Base-by-base conservation (phyloP, 2,888 invertebrate species). In the Athalia rosae region DNA sequence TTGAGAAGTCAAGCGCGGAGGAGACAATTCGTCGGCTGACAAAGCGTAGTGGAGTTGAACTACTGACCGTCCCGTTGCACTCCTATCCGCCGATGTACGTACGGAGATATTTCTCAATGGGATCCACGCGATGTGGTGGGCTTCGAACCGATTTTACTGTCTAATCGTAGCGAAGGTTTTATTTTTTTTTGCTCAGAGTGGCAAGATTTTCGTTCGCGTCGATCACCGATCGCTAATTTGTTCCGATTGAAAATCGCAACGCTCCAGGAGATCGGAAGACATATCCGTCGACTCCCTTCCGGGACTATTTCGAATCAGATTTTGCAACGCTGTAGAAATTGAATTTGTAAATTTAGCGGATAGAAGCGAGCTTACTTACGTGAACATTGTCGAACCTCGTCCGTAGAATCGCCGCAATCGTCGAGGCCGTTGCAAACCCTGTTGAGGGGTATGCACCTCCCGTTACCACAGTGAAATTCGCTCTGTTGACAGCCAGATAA, bases 341-440 rank as follows among this genome's bases (percentile, higher is more conserved):
- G 28, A 28, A 2, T 28, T 28, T 2, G 28, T 28, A 28, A 0
- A 28, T 28, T 28, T 28, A 28, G 0, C 28, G 28, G 28, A 28
- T 28, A 28, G 28, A 28, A 28, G 0, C 28, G 4, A 47, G 47
- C 0, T 77, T 77, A 94, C 95, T 95, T 90, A 96, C 96, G 95
- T 85, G 95, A 92, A 89, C 96, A 96, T 84, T 93, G 92, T 82
- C 93, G 92, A 3, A 93, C 93, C 89, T 96, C 96, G 88, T 96
- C 96, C 83, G 94, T 94, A 84, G 93, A 93, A 89, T 96, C 96
- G 47, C 93, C 93, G 85, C 96, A 96, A 88, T 96, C 95, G 84
- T 94, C 93, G 79, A 94, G 91, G 28, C 95, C 94, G 86, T 96
- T 95, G 90, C 96, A 96, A 88, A 93, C 95, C 89, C 94, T 94